Conservation (phyloP, 2,113 vertebrate species). For the Rutilus rutilus region DNA sequence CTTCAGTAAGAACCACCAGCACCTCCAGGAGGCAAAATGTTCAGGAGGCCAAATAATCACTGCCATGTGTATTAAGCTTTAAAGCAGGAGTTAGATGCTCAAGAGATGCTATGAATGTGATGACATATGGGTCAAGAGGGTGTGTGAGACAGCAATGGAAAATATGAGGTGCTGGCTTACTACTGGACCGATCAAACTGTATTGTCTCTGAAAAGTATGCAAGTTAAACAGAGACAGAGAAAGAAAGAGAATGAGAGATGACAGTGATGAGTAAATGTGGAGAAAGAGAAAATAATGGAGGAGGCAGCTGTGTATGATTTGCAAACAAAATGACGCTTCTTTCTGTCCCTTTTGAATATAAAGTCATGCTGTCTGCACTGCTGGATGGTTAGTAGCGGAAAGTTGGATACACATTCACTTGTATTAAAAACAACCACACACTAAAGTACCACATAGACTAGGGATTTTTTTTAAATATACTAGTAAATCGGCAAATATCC, state of each 20-base stretch:
- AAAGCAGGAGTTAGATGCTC: neutral
- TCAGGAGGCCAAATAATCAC: neutral
- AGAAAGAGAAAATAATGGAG: neutral
- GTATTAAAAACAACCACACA: neutral
- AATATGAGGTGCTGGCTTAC: neutral
- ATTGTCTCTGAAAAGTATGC: neutral
- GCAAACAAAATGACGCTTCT: neutral
- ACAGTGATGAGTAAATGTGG: neutral
- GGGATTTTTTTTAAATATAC: neutral
- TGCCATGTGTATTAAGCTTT: neutral
- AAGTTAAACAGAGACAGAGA: neutral
- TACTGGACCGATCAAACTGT: neutral
- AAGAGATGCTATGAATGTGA: neutral
- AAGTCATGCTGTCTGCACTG: neutral
- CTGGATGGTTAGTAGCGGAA: neutral
- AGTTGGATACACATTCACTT: neutral
- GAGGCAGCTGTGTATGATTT: constrained; percentile 10
- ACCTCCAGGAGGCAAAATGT: neutral
- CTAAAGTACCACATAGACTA: neutral
- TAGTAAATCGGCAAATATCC: neutral
- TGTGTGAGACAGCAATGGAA: constrained; percentile 4
- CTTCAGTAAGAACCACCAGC: neutral
- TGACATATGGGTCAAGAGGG: neutral
- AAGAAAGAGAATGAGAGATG: neutral
- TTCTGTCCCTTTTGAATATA: neutral